These are phyloP conservation scores for Morpho deidamia DNA, from an alignment of 2,888 invertebrate species.

Conservation along the genomic window DNA sequence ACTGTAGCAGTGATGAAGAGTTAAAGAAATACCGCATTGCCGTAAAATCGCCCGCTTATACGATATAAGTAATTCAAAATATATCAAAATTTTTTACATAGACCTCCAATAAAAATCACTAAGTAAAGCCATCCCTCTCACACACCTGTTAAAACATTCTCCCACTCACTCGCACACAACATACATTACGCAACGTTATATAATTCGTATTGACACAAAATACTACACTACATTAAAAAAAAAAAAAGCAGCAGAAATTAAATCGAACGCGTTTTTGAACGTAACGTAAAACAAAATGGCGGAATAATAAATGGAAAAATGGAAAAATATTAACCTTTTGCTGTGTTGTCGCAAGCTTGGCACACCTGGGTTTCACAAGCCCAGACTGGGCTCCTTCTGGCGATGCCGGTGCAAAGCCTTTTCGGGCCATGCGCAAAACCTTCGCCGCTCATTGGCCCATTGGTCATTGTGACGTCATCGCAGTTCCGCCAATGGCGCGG, in stretches of 20 bases:
- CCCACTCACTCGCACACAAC: slow-evolving; percentile 33
- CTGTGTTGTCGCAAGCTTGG: slow-evolving; percentile 56
- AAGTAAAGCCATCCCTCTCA: slow-evolving; percentile 31
- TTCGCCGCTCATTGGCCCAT: slow-evolving; percentile 52
- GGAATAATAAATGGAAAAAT: slow-evolving; percentile 30
- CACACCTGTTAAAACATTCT: slow-evolving; percentile 26
- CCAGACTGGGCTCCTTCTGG: slow-evolving; percentile 57
- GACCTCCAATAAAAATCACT: slow-evolving; percentile 30
- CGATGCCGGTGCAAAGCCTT: slow-evolving; percentile 47
- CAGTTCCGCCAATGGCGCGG: slow-evolving; percentile 45
- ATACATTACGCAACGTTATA: slow-evolving; percentile 31
- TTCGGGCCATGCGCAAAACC: slow-evolving; percentile 54
- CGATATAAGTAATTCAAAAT: background rate
- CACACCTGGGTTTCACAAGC: slow-evolving; percentile 70
- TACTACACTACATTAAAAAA: slow-evolving; percentile 6
- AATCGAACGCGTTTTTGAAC: slow-evolving; percentile 29
- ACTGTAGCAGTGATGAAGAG: background rate
- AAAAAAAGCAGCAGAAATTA: slow-evolving; percentile 23
- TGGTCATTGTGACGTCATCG: slow-evolving; percentile 57
- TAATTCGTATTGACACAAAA: slow-evolving; percentile 24
- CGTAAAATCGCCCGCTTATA: background rate
- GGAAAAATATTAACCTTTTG: slow-evolving; percentile 56
- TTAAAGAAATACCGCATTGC: slow-evolving; percentile 2
- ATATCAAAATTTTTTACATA: slow-evolving; percentile 4
- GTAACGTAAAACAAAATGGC: slow-evolving; percentile 37